Base-by-base conservation (phyloP, 2,797 vertebrate genomes). In the Phrynocephalus vlangalii region DNA sequence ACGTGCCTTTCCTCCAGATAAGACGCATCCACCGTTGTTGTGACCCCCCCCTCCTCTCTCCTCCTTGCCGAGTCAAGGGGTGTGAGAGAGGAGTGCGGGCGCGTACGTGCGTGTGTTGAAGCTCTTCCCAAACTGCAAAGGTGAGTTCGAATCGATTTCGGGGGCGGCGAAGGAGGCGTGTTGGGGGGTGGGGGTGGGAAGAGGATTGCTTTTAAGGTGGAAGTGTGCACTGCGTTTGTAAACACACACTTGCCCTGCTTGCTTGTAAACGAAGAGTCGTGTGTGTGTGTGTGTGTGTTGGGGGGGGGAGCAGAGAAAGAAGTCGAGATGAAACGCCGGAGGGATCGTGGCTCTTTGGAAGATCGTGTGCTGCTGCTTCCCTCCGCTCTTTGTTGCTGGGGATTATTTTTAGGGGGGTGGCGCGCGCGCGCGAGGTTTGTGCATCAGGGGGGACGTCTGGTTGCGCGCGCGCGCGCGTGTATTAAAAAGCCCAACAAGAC, bases 51-150 rank as follows among this genome's bases (percentile, higher is more conserved):
- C 22, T 30, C 38, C 38, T 1, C 18, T 50, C 4, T 3, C 8
- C 79, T 9, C 5, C 56, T 18, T 5, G 10, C 60, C 33, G 33
- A 11, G 30, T 68, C 7, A 63, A 75, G 79, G 44, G 77, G 68
- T 8, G 68, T 44, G 33, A 52, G 81, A 16, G 70, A 75, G 79
- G 44, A 67, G 68, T 8, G 68, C n/a, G 33, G n/a, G 81, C 8
- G 70, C 30, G 30, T 3, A 33, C 28, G 48, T 5, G 84, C 18
- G 79, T 56, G 63, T 33, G 68, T n/a, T 8, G 30, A 48, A 30
- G 20, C 30, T n/a, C 18, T 77, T 92, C n/a, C 83, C 89, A 89
- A 94, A 94, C 92, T 95, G 68, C 15, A 86, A 92, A 95, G 95
- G 94, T 95, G 92, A 95, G 94, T 94, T 91, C n/a, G 77, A 88